Evolutionary conservation across 2,888 invertebrate species (phyloP), one percentile per base, ranked within the genome.

Genomic region (Chrysolina haemoptera): DNA sequence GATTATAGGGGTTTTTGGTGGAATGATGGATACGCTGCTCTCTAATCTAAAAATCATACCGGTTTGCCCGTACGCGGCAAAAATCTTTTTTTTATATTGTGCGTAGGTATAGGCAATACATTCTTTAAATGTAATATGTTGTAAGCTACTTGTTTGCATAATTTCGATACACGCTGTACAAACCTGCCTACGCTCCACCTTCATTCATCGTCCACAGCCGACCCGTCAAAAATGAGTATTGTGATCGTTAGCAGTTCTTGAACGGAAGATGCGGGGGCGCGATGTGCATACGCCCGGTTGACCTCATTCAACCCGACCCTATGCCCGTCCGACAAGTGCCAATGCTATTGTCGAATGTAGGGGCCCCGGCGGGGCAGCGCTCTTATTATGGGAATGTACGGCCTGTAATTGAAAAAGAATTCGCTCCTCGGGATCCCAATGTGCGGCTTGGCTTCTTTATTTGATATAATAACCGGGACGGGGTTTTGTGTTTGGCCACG

Each of bases 231-330:
- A 59, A 59, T 59, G 59, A 59, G 27, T 27, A 59, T 59, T 59
- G 27, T 59, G 59, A 59, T 59, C 63, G 63, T 41, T 63, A 46
- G 65, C 65, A 11, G 62, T 62, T 27, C 43, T 43, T 43, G 43
- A 64, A 64, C 41, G 22, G 20, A 65, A 43, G n/a, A 53, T 70
- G 80, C 83, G 87, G 85, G 86, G 86, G 87, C 82, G 85, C 85
- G 82, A 87, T 86, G 86, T 86, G 86, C 81, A 85, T 78, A 69
- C 86, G 85, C 82, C 79, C 80, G 81, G 79, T 68, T 81, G 84
- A 75, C 62, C 78, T 79, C 82, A 85, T 87, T 87, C 85, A 87
- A 68, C 64, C 70, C 59, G 20, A 41, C 12, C 63, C 43, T 69
- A 16, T 22, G 65, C 41, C 22, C n/a, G 22, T 59, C 62, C 68